A percentile compares a stretch with the other conserved stretches of the same genome.
Evolutionary conservation across 2,113 vertebrate species (phyloP).

Genomic region (Pseudorectes ferrugineus): DNA sequence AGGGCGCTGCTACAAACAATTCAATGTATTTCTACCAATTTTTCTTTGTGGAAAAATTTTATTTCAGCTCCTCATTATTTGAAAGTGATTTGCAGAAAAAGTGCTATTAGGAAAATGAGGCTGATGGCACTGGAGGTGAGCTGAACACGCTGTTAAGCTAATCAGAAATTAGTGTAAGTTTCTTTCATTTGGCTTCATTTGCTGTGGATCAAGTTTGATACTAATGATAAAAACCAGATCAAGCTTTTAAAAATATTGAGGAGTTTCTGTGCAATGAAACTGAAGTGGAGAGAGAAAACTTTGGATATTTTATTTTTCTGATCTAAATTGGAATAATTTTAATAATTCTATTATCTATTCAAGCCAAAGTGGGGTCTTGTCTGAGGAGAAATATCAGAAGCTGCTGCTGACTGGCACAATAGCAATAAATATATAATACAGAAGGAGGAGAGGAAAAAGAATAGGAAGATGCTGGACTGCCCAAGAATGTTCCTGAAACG

Average conservation of each 20-base stretch:
- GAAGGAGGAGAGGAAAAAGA: background rate
- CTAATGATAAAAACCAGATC: background rate
- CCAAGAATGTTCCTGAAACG: background rate
- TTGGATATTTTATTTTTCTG: background rate
- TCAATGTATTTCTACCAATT: background rate
- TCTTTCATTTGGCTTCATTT: slow-evolving; percentile 11
- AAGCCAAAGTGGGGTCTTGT: background rate
- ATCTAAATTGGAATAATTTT: background rate
- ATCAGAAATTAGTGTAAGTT: slow-evolving; percentile 12
- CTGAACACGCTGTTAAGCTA: background rate
- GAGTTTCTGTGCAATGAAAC: background rate
- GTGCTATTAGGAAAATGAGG: background rate
- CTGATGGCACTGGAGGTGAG: background rate
- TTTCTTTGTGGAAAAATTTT: slow-evolving; percentile 4
- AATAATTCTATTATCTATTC: background rate
- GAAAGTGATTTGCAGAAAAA: slow-evolving; percentile 3
- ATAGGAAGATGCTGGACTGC: accelerated
- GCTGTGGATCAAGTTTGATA: background rate
- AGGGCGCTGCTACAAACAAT: background rate
- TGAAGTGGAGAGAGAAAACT: background rate
- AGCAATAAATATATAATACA: background rate
- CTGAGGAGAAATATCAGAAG: background rate
- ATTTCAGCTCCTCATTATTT: slow-evolving; percentile 13
- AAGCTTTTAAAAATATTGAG: background rate
- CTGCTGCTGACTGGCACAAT: background rate